Percentiles rank a stretch among this genome's conserved stretches.
Conservation (phyloP, 2,797 vertebrate species). For the Poecilia wingei region DNA sequence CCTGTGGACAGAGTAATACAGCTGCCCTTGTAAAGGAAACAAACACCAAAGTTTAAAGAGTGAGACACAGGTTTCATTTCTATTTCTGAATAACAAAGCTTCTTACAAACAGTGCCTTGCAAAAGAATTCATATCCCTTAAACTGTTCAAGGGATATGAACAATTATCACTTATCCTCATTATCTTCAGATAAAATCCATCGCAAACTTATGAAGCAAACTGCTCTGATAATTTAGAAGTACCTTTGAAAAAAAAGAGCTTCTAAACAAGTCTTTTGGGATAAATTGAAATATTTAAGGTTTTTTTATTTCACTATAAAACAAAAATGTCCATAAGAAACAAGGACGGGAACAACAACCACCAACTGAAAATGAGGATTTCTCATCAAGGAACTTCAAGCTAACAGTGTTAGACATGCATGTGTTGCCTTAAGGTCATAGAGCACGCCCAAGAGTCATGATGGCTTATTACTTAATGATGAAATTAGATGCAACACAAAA, state of each 20-base stretch:
- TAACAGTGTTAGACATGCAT: not conserved
- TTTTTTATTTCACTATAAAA: not conserved
- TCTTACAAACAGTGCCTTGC: not conserved
- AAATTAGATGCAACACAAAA: not conserved
- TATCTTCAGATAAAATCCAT: not conserved
- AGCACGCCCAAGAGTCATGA: not conserved
- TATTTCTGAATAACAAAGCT: not conserved
- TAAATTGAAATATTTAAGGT: not conserved
- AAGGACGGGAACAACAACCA: not conserved
- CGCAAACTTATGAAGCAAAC: not conserved
- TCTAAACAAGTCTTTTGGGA: not conserved
- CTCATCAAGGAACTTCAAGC: not conserved
- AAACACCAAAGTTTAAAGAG: conserved; percentile 25
- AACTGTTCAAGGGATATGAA: not conserved
- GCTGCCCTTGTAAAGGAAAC: conserved; percentile 28
- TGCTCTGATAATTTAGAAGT: not conserved
- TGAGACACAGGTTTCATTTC: conserved; percentile 9
- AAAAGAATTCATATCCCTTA: not conserved
- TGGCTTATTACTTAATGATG: not conserved
- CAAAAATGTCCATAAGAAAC: not conserved
- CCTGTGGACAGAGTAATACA: conserved; percentile 26
- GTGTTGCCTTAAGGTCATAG: not conserved
- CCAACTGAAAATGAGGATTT: not conserved
- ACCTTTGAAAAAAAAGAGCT: not conserved
- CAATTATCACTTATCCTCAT: too few relatives aligned